These are phyloP conservation scores for Drosophila antonietae DNA, from an alignment of 2,888 invertebrate species.

Conservation along the genomic window DNA sequence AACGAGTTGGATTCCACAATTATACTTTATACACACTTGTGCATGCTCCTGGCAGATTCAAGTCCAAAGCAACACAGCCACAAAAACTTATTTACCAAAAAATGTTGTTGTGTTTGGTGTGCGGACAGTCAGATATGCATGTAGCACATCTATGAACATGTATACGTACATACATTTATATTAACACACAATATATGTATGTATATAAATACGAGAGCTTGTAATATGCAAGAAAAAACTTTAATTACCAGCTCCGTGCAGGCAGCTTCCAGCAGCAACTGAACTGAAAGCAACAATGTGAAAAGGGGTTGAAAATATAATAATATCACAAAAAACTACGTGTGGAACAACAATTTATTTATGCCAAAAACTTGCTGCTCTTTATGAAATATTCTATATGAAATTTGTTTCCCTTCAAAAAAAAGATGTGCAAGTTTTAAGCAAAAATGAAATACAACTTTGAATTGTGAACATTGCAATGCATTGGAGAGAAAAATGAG, in stretches of 20 bases:
- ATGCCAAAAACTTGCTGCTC: slow-evolving; percentile 29
- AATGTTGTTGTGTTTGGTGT: slow-evolving; percentile 30
- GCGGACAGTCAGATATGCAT: slow-evolving; percentile 28
- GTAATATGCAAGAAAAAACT: slow-evolving; percentile 63
- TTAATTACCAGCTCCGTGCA: slow-evolving; percentile 61
- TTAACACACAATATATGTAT: neutral
- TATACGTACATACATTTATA: neutral
- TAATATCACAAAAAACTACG: slow-evolving; percentile 3
- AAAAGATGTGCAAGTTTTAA: neutral
- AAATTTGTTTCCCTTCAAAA: neutral
- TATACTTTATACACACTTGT: slow-evolving; percentile 22
- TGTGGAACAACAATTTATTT: slow-evolving; percentile 28
- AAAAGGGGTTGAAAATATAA: neutral
- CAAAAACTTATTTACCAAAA: slow-evolving; percentile 42
- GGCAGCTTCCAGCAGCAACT: slow-evolving; percentile 22
- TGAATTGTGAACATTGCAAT: neutral
- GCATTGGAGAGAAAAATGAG: neutral
- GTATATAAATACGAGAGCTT: slow-evolving; percentile 18
- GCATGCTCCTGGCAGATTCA: slow-evolving; percentile 28
- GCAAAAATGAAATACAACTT: neutral
- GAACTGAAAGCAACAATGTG: neutral
- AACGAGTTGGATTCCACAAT: slow-evolving; percentile 12
- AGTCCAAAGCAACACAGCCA: slow-evolving; percentile 12
- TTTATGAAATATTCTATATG: slow-evolving; percentile 14
- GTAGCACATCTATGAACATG: neutral